A percentile compares a stretch with the other conserved stretches of the same genome.
Conservation (phyloP, 1,140 invertebrate genomes). For the Meteorus sp. region DNA sequence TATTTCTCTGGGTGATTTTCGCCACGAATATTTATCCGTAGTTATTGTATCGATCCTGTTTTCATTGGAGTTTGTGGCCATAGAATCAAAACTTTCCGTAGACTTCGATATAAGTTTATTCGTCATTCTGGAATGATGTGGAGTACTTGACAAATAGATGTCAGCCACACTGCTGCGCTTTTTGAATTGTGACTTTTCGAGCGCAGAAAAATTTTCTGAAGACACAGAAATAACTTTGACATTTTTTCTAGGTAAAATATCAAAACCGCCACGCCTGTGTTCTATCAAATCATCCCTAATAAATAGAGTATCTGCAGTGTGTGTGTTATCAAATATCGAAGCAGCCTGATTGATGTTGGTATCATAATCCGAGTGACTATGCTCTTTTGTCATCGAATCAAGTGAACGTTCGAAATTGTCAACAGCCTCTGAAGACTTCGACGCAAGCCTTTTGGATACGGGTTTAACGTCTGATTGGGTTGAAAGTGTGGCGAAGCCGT, state of each 20-base stretch:
- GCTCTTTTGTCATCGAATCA: too few relatives aligned
- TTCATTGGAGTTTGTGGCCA: constrained; percentile 30
- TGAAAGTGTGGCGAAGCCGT: constrained; percentile 48
- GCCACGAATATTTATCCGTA: constrained; percentile 21
- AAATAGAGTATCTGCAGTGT: constrained; percentile 37
- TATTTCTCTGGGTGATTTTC: constrained; percentile 29
- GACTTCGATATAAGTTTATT: constrained; percentile 38
- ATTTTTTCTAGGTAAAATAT: constrained; percentile 34
- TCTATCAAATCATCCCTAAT: constrained; percentile 48
- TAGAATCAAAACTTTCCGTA: constrained; percentile 46
- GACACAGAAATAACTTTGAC: constrained; percentile 51
- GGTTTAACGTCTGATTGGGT: constrained; percentile 42
- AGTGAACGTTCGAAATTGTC: constrained; percentile 42
- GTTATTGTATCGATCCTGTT: constrained; percentile 14
- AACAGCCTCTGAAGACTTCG: constrained; percentile 48
- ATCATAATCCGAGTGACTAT: too few relatives aligned
- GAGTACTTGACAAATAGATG: constrained; percentile 41
- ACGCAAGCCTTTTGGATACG: constrained; percentile 24
- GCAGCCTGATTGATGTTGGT: constrained; percentile 43
- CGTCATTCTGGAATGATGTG: constrained; percentile 30
- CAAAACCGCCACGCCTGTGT: constrained; percentile 46
- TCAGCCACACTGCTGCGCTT: constrained; percentile 50
- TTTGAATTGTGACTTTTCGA: constrained; percentile 37
- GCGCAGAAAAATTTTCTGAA: constrained; percentile 49
- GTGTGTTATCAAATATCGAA: constrained; percentile 51